Percentiles rank a stretch among this genome's conserved stretches.
phyloP scores from a whole-genome alignment of 1,140 invertebrate genomes.

The Drosophila quadrilineata region DNA sequence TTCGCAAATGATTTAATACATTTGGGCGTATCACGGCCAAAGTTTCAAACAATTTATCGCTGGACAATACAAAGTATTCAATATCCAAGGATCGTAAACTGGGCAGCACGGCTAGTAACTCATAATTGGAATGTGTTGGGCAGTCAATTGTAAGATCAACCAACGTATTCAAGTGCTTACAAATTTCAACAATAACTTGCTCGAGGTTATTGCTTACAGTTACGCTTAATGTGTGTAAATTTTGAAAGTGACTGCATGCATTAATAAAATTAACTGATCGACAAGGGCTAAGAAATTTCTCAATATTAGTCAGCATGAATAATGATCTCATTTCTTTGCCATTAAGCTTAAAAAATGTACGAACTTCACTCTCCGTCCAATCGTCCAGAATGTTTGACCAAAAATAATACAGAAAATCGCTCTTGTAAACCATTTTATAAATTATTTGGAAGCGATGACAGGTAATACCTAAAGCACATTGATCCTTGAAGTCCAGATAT shows the following conservation, averaged over 20 bases:
- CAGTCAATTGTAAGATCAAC: constrained; percentile 8
- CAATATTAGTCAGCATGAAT: neutral
- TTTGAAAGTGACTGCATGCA: constrained; percentile 8
- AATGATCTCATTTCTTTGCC: constrained; percentile 18
- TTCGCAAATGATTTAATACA: neutral
- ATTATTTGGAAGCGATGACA: constrained; percentile 12
- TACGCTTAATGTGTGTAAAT: constrained; percentile 3
- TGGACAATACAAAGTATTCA: neutral
- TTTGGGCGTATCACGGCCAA: constrained; percentile 1
- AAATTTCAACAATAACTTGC: constrained; percentile 12
- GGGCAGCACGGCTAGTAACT: constrained; percentile 1
- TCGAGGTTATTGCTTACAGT: neutral
- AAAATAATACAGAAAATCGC: neutral
- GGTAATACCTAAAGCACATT: constrained; percentile 7
- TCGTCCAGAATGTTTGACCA: neutral
- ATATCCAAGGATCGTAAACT: constrained; percentile 10
- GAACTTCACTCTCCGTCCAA: constrained; percentile 4
- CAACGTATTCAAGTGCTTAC: constrained; percentile 5
- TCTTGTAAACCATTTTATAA: neutral
- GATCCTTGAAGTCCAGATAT: constrained; percentile 2
- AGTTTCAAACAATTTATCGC: constrained; percentile 11
- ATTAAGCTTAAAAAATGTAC: constrained; percentile 18
- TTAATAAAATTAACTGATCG: neutral
- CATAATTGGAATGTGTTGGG: constrained; percentile 11
- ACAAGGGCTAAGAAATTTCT: neutral